A percentile compares a stretch with the other conserved stretches of the same genome.
Conservation (phyloP, 2,113 vertebrate species). For the Patagioenas fasciata region DNA sequence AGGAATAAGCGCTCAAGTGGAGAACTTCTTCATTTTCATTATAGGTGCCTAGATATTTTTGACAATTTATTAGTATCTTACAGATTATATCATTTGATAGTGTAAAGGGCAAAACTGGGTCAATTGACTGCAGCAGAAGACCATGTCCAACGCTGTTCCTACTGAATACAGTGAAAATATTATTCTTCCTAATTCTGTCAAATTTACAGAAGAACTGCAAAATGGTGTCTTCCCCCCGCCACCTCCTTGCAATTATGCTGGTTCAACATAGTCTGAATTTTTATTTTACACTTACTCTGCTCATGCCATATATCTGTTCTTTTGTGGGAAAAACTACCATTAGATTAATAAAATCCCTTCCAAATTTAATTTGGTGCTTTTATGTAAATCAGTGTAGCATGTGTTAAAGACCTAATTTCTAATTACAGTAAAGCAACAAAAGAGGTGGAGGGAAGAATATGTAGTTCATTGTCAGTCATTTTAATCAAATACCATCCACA, state of each 20-base stretch:
- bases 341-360: conserved; percentile 39
- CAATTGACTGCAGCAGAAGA: neutral
- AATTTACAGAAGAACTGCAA: neutral
- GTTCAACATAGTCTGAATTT: neutral
- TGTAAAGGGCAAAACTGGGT: neutral
- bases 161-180: neutral
- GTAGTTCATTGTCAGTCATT: neutral
- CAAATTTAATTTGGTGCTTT: neutral
- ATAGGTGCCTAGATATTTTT: neutral
- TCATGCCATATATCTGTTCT: conserved; percentile 7
- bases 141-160: neutral
- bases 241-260: neutral
- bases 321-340: conserved; percentile 7
- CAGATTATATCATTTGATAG: neutral
- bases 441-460: neutral
- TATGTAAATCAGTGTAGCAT: conserved; percentile 18
- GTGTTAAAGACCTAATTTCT: neutral
- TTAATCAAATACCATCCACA: neutral
- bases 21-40: neutral
- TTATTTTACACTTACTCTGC: neutral
- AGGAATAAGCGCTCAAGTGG: neutral
- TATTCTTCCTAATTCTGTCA: neutral
- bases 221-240: neutral
- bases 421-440: conserved; percentile 4
- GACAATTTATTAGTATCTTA: neutral